phyloP scores from a whole-genome alignment of 2,797 vertebrate genomes.

The Limnodromus scolopaceus region DNA sequence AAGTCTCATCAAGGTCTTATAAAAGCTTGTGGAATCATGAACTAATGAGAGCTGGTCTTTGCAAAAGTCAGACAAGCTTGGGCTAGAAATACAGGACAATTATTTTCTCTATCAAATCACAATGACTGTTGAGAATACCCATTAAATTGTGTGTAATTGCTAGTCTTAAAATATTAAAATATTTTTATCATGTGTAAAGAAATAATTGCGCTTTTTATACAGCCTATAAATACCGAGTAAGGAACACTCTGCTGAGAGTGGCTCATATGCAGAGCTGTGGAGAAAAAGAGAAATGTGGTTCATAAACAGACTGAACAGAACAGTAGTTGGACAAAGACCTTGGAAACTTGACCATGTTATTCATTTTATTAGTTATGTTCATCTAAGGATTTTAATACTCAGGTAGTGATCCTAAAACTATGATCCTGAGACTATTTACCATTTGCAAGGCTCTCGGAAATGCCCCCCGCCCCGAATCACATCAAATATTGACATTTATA shows the following conservation, averaged over 20 bases:
- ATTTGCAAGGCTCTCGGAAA: neutral
- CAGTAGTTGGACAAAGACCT: neutral
- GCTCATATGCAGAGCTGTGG: neutral
- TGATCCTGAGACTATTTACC: neutral
- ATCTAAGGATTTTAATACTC: neutral
- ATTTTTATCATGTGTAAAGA: neutral
- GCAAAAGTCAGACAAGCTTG: neutral
- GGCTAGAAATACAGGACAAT: slow-evolving; percentile 1
- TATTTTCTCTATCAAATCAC: slow-evolving; percentile 24
- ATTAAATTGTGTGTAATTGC: neutral
- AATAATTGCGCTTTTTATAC: neutral
- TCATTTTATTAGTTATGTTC: neutral
- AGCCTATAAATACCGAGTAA: neutral
- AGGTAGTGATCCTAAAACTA: neutral
- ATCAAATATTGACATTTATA: neutral
- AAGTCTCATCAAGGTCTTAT: neutral
- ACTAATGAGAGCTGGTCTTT: neutral
- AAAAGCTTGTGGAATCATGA: neutral
- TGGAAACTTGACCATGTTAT: neutral
- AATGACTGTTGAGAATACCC: neutral
- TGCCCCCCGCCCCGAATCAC: neutral
- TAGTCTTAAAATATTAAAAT: slow-evolving; percentile 23
- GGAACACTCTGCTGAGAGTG: neutral
- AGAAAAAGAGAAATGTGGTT: neutral
- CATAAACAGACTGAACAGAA: neutral